These are phyloP conservation scores for Acomys russatus DNA, from an alignment of 2,797 vertebrate species.

Conservation along the genomic window DNA sequence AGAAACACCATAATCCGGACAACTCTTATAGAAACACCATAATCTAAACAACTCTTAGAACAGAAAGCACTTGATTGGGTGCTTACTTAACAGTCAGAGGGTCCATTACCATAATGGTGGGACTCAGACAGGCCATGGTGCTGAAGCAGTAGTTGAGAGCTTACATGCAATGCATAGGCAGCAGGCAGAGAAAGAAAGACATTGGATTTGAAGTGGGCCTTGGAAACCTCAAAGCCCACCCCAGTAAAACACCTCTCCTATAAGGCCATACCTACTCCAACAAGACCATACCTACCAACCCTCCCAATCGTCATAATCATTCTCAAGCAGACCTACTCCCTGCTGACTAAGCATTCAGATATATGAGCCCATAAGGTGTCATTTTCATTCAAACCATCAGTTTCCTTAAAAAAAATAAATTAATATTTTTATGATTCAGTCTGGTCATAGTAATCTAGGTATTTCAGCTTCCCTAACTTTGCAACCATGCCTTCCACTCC, in stretches of 20 bases:
- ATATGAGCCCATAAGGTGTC: no score
- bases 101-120: not conserved
- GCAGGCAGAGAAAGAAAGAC: not conserved
- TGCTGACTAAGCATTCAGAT: not conserved
- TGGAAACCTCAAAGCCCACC: not conserved
- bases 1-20: not conserved
- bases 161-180: not conserved
- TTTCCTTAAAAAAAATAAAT: conserved; percentile 21
- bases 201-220: not conserved
- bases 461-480: not conserved
- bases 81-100: not conserved
- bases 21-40: not conserved
- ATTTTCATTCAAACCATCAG: not conserved
- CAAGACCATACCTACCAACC: not conserved
- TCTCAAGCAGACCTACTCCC: not conserved
- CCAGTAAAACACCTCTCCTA: not conserved
- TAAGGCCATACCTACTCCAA: not conserved
- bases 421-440: not conserved
- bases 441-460: not conserved
- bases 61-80: not conserved
- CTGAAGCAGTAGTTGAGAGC: not conserved
- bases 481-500: not conserved
- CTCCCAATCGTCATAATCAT: not conserved
- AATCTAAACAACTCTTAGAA: not conserved
- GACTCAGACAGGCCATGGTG: not conserved